A percentile compares a stretch with the other conserved stretches of the same genome.
These are phyloP conservation scores for Pollenia amentaria DNA, from an alignment of 2,888 invertebrate genomes.

Conservation along the genomic window DNA sequence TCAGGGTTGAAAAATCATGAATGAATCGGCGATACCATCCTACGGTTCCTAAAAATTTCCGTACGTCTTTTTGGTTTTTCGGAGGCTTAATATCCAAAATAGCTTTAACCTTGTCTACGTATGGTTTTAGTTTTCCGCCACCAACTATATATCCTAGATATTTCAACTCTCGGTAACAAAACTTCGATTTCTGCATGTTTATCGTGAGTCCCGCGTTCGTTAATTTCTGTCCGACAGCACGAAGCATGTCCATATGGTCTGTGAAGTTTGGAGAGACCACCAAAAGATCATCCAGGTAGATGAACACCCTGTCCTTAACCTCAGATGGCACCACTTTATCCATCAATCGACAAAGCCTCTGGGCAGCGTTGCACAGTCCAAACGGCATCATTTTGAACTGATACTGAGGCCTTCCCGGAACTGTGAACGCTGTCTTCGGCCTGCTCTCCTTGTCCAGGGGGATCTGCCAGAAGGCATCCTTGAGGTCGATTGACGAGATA, in stretches of 20 bases:
- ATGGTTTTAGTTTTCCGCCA: conserved; percentile 16
- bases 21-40: conserved; percentile 53
- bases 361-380: too few species aligned
- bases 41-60: conserved; percentile 24
- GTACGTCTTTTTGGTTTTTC: conserved; percentile 29
- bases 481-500: too few species aligned
- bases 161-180: conserved; percentile 44
- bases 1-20: too few species aligned
- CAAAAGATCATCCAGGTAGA: conserved; percentile 31
- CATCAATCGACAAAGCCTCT: too few species aligned
- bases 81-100: conserved; percentile 35
- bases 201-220: conserved; percentile 29
- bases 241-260: conserved; percentile 13
- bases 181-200: conserved; percentile 44
- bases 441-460: too few species aligned
- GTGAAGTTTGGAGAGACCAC: background rate
- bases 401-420: too few species aligned
- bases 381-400: too few species aligned
- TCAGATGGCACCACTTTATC: too few species aligned
- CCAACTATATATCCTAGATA: conserved; percentile 40
- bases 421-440: conserved; percentile 1
- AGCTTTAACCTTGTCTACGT: background rate
- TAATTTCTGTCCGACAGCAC: conserved; percentile 17
- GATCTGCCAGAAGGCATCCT: too few species aligned
- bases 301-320: conserved; percentile 22